Evolutionary conservation across 2,888 invertebrate genomes (phyloP).

Genomic region (Lycia hirtaria): DNA sequence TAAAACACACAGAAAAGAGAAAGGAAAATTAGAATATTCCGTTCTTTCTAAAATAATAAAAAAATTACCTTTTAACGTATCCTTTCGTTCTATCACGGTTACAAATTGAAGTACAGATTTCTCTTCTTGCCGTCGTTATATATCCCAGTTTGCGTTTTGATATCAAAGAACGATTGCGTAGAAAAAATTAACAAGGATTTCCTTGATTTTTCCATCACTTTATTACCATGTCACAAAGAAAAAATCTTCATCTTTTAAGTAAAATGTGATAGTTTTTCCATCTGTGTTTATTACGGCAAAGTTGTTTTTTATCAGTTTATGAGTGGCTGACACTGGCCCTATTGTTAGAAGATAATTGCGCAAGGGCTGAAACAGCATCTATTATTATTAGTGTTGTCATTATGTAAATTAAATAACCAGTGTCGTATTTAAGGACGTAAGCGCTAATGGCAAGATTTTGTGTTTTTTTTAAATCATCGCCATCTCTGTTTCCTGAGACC

Average conservation of each 20-base stretch:
- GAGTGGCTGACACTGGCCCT: constrained; percentile 4
- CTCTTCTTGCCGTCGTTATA: constrained; percentile 41
- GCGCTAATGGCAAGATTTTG: too few relatives aligned
- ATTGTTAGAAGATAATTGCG: constrained; percentile 24
- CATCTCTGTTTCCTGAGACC: too few relatives aligned
- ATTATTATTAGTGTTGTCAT: constrained; percentile 13
- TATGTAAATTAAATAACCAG: constrained; percentile 12
- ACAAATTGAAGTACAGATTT: constrained; percentile 31
- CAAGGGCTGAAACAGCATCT: constrained; percentile 3
- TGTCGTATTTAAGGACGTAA: too few relatives aligned
- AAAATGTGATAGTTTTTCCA: background rate
- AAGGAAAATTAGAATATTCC: too few relatives aligned
- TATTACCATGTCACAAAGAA: background rate
- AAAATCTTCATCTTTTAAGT: background rate
- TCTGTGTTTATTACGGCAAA: constrained; percentile 5
- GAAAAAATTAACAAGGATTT: constrained; percentile 28
- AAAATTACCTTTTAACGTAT: background rate
- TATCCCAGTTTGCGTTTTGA: constrained; percentile 35
- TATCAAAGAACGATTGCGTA: constrained; percentile 29
- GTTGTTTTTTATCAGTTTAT: background rate
- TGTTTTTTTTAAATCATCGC: too few relatives aligned
- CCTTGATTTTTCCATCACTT: background rate
- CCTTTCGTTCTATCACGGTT: background rate
- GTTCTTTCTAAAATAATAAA: too few relatives aligned
- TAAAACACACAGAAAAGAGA: too few relatives aligned